Evolutionary conservation across 2,113 vertebrate genomes (phyloP).

Genomic region (Mustelus asterias): DNA sequence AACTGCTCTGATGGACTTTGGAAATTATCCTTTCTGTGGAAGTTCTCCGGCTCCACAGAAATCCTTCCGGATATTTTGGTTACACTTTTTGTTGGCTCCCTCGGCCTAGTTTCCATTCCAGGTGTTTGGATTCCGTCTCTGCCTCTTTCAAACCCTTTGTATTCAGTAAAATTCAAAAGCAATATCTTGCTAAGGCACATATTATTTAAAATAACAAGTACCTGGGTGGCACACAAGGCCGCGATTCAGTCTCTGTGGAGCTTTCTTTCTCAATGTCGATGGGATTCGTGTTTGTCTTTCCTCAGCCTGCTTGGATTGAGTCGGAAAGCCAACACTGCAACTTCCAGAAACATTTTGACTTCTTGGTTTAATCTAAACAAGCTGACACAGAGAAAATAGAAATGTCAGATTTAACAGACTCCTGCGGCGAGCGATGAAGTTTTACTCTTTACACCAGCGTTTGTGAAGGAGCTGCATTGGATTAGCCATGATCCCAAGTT

Average conservation of each 20-base stretch:
- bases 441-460: background rate
- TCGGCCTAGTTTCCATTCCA: background rate
- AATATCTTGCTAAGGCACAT: background rate
- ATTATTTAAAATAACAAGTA: constrained; percentile 18
- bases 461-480: too few relatives aligned
- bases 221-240: background rate
- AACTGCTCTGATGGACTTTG: background rate
- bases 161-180: background rate
- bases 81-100: background rate
- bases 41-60: background rate
- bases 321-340: background rate
- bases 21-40: background rate
- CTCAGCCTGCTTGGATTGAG: background rate
- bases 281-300: background rate
- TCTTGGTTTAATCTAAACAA: background rate
- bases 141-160: background rate
- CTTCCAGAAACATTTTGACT: background rate
- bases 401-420: background rate
- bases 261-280: background rate
- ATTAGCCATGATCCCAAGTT: background rate
- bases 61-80: background rate
- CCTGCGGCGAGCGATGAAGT: background rate
- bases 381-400: background rate
- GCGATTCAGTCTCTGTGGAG: background rate
- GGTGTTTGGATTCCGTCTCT: background rate